phyloP scores from a whole-genome alignment of 2,888 invertebrate species.

The Ctena decussata region DNA sequence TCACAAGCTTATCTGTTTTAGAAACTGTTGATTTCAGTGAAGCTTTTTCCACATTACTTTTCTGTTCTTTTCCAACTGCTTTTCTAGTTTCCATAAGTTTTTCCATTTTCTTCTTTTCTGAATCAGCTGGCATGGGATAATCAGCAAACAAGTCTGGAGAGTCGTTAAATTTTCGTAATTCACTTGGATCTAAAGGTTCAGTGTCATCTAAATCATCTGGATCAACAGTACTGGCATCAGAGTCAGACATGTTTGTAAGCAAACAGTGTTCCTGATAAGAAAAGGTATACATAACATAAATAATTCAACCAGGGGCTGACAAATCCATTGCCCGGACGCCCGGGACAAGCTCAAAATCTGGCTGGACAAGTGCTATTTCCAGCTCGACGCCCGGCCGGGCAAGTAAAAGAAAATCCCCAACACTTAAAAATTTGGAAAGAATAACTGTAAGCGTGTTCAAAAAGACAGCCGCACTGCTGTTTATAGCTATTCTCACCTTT shows the following conservation, averaged over 20 bases:
- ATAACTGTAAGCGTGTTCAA: too few relatives aligned
- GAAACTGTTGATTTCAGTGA: neutral
- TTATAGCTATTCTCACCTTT: too few relatives aligned
- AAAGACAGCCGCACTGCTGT: too few relatives aligned
- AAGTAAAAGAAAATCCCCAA: too few relatives aligned
- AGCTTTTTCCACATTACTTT: neutral
- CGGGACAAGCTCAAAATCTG: too few relatives aligned
- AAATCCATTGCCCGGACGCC: too few relatives aligned
- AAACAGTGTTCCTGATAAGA: too few relatives aligned
- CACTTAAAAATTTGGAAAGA: too few relatives aligned
- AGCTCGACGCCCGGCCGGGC: too few relatives aligned
- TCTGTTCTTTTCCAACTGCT: neutral
- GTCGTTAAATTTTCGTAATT: constrained; percentile 17
- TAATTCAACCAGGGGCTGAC: too few relatives aligned
- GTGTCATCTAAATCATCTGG: constrained; percentile 66
- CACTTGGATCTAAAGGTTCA: constrained; percentile 31
- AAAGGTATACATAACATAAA: too few relatives aligned
- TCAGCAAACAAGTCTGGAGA: constrained; percentile 75
- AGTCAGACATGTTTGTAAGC: constrained; percentile 75
- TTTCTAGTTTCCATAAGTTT: neutral
- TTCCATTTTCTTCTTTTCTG: neutral
- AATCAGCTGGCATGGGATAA: neutral
- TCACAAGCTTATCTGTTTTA: neutral
- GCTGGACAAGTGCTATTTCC: too few relatives aligned
- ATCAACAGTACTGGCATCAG: constrained; percentile 74